Evolutionary conservation across 2,888 invertebrate genomes (phyloP).

Genomic region (Pantelozetes paolii): DNA sequence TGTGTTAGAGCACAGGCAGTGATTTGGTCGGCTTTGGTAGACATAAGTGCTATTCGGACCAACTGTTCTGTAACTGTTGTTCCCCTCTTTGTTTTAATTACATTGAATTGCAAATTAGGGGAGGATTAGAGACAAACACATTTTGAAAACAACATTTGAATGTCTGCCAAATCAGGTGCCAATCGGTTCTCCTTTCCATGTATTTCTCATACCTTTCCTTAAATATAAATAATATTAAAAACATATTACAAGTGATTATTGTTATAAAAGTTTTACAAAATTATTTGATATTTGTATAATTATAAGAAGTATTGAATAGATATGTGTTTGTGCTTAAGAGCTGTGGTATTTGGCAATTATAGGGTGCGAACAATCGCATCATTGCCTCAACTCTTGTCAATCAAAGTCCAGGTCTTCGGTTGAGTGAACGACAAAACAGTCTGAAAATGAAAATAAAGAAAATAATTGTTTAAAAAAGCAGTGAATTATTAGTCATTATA

Average conservation of each 20-base stretch:
- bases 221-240: too few relatives aligned
- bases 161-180: background rate
- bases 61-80: slow-evolving; percentile 24
- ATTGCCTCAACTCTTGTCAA: slow-evolving; percentile 14
- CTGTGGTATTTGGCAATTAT: slow-evolving; percentile 8
- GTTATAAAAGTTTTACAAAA: too few relatives aligned
- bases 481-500: slow-evolving; percentile 19
- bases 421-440: slow-evolving; percentile 12
- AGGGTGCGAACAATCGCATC: slow-evolving; percentile 8
- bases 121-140: background rate
- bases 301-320: background rate
- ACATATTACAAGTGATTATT: too few relatives aligned
- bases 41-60: background rate
- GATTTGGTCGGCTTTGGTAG: background rate
- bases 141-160: background rate
- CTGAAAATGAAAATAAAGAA: background rate
- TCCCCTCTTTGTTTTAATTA: background rate
- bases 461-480: background rate
- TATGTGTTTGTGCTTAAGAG: background rate
- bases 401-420: slow-evolving; percentile 12
- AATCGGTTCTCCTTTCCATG: background rate
- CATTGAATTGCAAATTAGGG: slow-evolving; percentile 14
- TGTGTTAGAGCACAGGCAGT: slow-evolving; percentile 4
- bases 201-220: too few relatives aligned
- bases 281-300: background rate